These are phyloP conservation scores for Forbesichthys agassizii DNA, from an alignment of 2,113 vertebrate genomes.

Conservation along the genomic window DNA sequence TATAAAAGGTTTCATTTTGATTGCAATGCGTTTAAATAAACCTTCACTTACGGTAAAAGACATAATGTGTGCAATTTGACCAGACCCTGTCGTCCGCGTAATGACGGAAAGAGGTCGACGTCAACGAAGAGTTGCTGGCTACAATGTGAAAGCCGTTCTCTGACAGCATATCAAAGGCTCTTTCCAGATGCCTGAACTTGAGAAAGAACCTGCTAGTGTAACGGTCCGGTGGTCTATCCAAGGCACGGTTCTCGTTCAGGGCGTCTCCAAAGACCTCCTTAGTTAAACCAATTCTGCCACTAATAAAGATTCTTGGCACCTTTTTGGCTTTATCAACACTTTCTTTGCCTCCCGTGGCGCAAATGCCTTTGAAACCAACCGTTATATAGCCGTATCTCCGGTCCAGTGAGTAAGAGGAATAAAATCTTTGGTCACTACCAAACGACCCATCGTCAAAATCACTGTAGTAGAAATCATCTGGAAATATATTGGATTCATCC, in stretches of 20 bases:
- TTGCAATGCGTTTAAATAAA: conserved; percentile 19
- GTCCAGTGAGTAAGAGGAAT: conserved; percentile 82
- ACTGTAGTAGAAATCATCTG: conserved; percentile 87
- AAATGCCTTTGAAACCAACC: conserved; percentile 86
- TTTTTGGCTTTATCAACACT: conserved; percentile 89
- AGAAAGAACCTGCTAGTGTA: conserved; percentile 97
- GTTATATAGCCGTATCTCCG: conserved; percentile 95
- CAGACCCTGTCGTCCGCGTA: conserved; percentile 94
- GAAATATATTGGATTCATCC: conserved; percentile 84
- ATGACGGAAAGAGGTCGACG: conserved; percentile 85
- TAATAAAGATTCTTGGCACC: conserved; percentile 93
- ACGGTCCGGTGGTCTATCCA: conserved; percentile 88
- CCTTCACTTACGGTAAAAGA: conserved; percentile 98
- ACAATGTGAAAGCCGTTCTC: conserved; percentile 98
- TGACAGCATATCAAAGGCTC: conserved; percentile 97
- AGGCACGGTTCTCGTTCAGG: conserved; percentile 92
- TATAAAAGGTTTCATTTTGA: no score
- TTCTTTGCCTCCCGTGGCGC: conserved; percentile 81
- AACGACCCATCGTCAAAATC: conserved; percentile 92
- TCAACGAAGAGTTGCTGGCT: conserved; percentile 94
- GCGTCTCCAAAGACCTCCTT: conserved; percentile 97
- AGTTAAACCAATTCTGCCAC: conserved; percentile 92
- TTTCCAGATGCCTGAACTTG: conserved; percentile 93
- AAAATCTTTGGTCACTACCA: conserved; percentile 88
- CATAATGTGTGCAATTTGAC: conserved; percentile 97